A percentile compares a stretch with the other conserved stretches of the same genome.
Evolutionary conservation across 2,113 vertebrate genomes (phyloP).

Genomic region (Platichthys flesus): DNA sequence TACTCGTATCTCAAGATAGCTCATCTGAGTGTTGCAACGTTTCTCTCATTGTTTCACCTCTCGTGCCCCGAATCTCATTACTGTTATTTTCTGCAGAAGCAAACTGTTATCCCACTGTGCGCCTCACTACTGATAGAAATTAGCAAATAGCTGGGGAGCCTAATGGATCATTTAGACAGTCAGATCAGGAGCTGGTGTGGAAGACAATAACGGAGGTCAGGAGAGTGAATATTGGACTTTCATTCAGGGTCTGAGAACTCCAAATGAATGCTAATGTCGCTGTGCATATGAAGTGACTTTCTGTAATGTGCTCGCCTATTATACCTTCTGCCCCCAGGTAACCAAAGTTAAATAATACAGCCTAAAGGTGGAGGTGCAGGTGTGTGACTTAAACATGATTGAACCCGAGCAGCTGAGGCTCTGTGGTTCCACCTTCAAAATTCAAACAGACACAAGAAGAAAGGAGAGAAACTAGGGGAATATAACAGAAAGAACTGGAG

Average conservation of each 20-base stretch:
- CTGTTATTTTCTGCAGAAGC: background rate
- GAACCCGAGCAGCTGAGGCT: background rate
- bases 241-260: background rate
- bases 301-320: background rate
- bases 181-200: background rate
- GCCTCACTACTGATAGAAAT: background rate
- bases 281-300: background rate
- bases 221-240: conserved; percentile 6
- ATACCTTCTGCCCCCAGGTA: background rate
- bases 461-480: background rate
- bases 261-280: background rate
- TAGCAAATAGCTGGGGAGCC: background rate
- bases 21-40: background rate
- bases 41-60: background rate
- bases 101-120: background rate
- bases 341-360: background rate
- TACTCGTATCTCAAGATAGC: background rate
- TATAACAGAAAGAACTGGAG: background rate
- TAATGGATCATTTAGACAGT: background rate
- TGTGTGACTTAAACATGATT: background rate
- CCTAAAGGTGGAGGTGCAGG: background rate
- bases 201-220: conserved; percentile 4
- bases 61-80: no score
- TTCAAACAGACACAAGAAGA: background rate
- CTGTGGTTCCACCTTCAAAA: background rate